These are phyloP conservation scores for Climacteris rufus DNA, from an alignment of 2,113 vertebrate genomes.

Conservation along the genomic window DNA sequence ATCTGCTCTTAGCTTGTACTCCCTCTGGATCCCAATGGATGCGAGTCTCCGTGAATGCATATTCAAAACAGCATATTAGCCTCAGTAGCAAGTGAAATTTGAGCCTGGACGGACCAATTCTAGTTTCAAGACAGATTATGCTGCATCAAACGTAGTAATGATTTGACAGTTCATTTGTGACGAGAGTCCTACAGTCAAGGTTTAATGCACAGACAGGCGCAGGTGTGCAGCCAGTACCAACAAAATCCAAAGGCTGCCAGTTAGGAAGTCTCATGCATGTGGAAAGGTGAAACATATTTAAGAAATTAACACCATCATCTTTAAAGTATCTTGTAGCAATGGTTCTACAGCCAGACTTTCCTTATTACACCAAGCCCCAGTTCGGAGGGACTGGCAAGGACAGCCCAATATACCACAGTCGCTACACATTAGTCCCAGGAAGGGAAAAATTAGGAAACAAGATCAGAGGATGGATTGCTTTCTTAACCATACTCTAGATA, in stretches of 20 bases:
- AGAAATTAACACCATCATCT: conserved; percentile 85
- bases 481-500: neutral
- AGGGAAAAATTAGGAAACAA: neutral
- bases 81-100: conserved; percentile 79
- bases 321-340: conserved; percentile 81
- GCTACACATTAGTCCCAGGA: neutral
- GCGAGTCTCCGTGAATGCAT: conserved; percentile 93
- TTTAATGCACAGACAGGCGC: conserved; percentile 88
- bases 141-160: conserved; percentile 98
- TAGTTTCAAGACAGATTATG: conserved; percentile 99
- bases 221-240: conserved; percentile 84
- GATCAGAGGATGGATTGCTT: neutral
- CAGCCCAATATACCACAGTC: neutral
- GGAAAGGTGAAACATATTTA: conserved; percentile 81
- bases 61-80: conserved; percentile 94
- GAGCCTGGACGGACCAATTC: conserved; percentile 90
- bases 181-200: conserved; percentile 89
- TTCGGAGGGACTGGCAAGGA: neutral
- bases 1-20: conserved; percentile 97
- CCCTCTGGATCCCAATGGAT: conserved; percentile 91
- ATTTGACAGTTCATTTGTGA: conserved; percentile 99
- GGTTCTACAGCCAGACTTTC: conserved; percentile 77
- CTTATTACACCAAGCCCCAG: conserved; percentile 15
- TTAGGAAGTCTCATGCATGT: conserved; percentile 73
- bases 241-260: conserved; percentile 82